Evolutionary conservation across 2,888 invertebrate species (phyloP).

Genomic region (Thymelicus lineola): DNA sequence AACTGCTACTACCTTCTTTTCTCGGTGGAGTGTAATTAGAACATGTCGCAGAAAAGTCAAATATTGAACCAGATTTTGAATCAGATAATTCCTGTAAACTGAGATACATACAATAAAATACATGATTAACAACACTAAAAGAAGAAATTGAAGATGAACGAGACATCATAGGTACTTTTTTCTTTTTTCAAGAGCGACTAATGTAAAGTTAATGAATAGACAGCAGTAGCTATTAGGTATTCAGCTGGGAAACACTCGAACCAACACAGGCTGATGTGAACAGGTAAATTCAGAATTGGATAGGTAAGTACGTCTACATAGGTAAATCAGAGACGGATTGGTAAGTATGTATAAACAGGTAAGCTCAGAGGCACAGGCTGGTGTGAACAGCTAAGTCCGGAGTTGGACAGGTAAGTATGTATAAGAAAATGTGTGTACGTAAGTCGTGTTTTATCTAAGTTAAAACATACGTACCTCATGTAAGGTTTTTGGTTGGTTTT

Average conservation of each 20-base stretch:
- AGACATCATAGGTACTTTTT: slow-evolving; percentile 41
- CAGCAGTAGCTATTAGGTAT: slow-evolving; percentile 41
- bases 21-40: slow-evolving; percentile 42
- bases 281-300: slow-evolving; percentile 28
- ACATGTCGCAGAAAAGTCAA: slow-evolving; percentile 37
- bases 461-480: slow-evolving; percentile 39
- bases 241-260: slow-evolving; percentile 39
- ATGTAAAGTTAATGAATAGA: slow-evolving; percentile 42
- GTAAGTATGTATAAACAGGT: slow-evolving; percentile 15
- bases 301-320: slow-evolving; percentile 30
- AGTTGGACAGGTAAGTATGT: slow-evolving; percentile 1
- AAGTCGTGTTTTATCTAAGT: too few relatives aligned
- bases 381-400: not conserved
- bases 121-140: slow-evolving; percentile 41
- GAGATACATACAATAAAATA: slow-evolving; percentile 42
- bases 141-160: slow-evolving; percentile 38
- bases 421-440: not conserved
- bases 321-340: slow-evolving; percentile 28
- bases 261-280: slow-evolving; percentile 33
- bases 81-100: slow-evolving; percentile 38
- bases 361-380: not conserved
- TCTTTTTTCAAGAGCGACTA: slow-evolving; percentile 41
- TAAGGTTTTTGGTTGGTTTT: slow-evolving; percentile 42
- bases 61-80: slow-evolving; percentile 38
- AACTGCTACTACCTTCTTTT: too few relatives aligned